Evolutionary conservation across 2,888 invertebrate species (phyloP).

Genomic region (Chromoteleia sp.): DNA sequence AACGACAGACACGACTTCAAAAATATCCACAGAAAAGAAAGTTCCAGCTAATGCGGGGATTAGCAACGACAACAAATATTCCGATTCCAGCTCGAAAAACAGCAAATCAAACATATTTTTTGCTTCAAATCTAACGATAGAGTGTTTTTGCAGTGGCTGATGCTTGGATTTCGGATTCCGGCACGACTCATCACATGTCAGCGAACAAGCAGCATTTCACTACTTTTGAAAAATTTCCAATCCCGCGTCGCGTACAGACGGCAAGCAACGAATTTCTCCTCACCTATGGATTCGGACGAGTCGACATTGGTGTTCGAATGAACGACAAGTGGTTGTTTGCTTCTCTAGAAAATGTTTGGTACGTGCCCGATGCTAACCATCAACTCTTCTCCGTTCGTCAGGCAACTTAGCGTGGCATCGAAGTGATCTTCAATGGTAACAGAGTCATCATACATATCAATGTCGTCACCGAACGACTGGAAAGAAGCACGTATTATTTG

Average conservation of each 20-base stretch:
- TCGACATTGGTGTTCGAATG: not conserved
- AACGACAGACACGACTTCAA: constrained; percentile 48
- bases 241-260: constrained; percentile 55
- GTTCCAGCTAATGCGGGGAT: constrained; percentile 19
- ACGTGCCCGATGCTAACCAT: constrained; percentile 49
- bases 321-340: constrained; percentile 37
- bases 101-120: constrained; percentile 38
- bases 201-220: constrained; percentile 60
- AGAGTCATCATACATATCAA: constrained; percentile 61
- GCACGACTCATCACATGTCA: constrained; percentile 61
- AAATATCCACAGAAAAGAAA: too few relatives aligned
- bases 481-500: too few relatives aligned
- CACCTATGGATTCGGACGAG: constrained; percentile 1
- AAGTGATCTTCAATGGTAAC: constrained; percentile 52
- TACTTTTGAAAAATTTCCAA: constrained; percentile 53
- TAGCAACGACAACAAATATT: not conserved
- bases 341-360: constrained; percentile 62
- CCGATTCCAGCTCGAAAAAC: not conserved
- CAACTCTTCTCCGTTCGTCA: constrained; percentile 71
- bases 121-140: constrained; percentile 51
- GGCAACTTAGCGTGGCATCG: constrained; percentile 65
- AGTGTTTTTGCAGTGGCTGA: constrained; percentile 56
- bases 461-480: too few relatives aligned
- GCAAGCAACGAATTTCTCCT: constrained; percentile 61
- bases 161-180: constrained; percentile 67